Conservation (phyloP, 2,888 invertebrate genomes). For the Aromia moschata region DNA sequence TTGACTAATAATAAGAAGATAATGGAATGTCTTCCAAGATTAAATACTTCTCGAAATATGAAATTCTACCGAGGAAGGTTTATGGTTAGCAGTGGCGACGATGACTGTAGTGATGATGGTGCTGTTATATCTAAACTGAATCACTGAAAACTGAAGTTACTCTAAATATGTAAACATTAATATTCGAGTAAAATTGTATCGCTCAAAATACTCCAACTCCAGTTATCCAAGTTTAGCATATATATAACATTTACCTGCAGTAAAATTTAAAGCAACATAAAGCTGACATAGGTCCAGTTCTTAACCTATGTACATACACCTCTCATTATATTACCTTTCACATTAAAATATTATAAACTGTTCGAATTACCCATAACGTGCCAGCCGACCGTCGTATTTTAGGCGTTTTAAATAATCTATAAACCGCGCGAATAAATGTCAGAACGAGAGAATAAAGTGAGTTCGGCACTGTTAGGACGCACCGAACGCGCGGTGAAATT, state of each 20-base stretch:
- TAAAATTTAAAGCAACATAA: not conserved
- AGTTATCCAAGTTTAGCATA: too few relatives aligned
- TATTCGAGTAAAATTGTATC: too few relatives aligned
- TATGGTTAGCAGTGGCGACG: too few relatives aligned
- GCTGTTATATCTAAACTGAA: too few relatives aligned
- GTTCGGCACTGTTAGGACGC: constrained; percentile 6
- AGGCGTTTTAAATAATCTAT: constrained; percentile 11
- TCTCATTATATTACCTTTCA: not conserved
- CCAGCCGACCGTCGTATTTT: constrained; percentile 8
- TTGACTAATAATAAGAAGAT: too few relatives aligned
- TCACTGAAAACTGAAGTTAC: too few relatives aligned
- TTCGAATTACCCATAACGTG: constrained; percentile 7
- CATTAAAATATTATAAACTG: not conserved
- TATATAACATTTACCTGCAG: not conserved
- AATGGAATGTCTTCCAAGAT: too few relatives aligned
- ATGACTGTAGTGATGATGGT: too few relatives aligned
- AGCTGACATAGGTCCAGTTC: not conserved
- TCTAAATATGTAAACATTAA: too few relatives aligned
- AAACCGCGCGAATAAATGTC: constrained; percentile 13
- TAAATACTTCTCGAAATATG: too few relatives aligned
- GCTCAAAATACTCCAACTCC: too few relatives aligned
- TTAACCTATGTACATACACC: not conserved
- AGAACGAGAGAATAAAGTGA: constrained; percentile 3
- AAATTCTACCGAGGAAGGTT: too few relatives aligned
- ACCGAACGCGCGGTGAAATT: constrained; percentile 27